Base-by-base conservation (phyloP, 2,888 invertebrate species). In the Rutpela maculata region DNA sequence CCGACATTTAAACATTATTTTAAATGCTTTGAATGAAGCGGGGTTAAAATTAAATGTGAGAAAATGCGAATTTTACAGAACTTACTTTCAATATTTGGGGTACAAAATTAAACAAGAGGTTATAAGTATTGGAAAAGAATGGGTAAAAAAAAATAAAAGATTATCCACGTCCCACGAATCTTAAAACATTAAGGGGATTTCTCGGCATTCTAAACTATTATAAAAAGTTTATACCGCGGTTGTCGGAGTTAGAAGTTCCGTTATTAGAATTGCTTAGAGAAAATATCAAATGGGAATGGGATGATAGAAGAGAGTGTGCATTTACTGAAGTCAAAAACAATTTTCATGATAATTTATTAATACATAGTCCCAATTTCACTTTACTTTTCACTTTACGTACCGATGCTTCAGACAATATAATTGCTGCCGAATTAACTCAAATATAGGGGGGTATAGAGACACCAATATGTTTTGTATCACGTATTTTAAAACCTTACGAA, bases 111-210 rank as follows among this genome's bases (percentile, higher is more conserved):
- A 81, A 6, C 73, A 57, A 11, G 55, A 78, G 0, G 85, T 85
- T 0, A 69, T 88, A 0, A 56, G 76, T 18, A 86, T 86, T 1
- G 84, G 85, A 35, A 18, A 65, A 6, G 62, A 67, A 15, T 85
- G 85, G 70, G 79, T 84, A 0, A 62, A 71, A 6, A n/a, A 81
- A 84, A 0, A 82, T 88, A 0, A 18, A 73, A 38, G 60, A 85
- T 17, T 84, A 84, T 56, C 80, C 81, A n/a, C 67, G 43, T 17
- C 86, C 87, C 4, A 71, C 18, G 65, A 85, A 84, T 76, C 73
- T 81, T 1, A 83, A 85, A 38, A 78, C 80, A 31, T 76, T 87
- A 1, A 80, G 86, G 12, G 85, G 85, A 63, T 87, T 88, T 79
- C 17, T 87, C 4, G 86, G 87, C 2, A 57, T 69, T 17, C 19